These are phyloP conservation scores for Karalla daura DNA, from an alignment of 2,797 vertebrate species.

Conservation along the genomic window DNA sequence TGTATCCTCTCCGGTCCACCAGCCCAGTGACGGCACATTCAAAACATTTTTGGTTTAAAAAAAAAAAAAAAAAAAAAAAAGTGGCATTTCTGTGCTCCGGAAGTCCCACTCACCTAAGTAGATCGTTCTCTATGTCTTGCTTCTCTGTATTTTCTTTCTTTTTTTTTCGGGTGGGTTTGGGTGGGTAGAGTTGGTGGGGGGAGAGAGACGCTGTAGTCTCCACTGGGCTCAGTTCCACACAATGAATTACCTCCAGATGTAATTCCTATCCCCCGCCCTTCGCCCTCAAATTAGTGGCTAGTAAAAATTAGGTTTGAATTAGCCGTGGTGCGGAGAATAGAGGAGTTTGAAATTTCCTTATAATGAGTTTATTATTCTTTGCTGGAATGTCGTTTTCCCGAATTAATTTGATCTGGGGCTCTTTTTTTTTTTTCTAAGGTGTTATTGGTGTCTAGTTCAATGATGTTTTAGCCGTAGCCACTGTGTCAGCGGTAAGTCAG, in stretches of 20 bases:
- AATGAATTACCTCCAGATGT: constrained; percentile 87
- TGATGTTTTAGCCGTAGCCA: constrained; percentile 69
- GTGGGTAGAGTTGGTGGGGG: not conserved
- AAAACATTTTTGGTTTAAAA: constrained; percentile 81
- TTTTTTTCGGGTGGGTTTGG: constrained; percentile 29
- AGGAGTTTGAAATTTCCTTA: constrained; percentile 82
- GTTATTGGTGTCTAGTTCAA: constrained; percentile 81
- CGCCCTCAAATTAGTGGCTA: constrained; percentile 84
- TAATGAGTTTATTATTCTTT: constrained; percentile 89
- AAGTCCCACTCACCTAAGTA: constrained; percentile 76
- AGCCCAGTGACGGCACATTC: constrained; percentile 77
- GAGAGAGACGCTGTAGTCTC: constrained; percentile 62
- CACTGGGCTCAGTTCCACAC: constrained; percentile 79
- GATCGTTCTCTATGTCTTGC: constrained; percentile 68
- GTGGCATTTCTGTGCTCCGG: constrained; percentile 72
- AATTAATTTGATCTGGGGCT: constrained; percentile 74
- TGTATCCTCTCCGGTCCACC: constrained; percentile 66
- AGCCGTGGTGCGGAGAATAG: constrained; percentile 76
- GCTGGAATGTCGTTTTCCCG: constrained; percentile 75
- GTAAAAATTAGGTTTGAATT: constrained; percentile 88
- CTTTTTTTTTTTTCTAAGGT: constrained; percentile 20
- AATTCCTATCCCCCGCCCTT: constrained; percentile 79
- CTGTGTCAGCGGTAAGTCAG: constrained; percentile 66
- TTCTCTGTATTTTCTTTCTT: constrained; percentile 55
- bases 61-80: no score